Base-by-base conservation (phyloP, 1,140 invertebrate genomes). In the Papilio polyxenes region DNA sequence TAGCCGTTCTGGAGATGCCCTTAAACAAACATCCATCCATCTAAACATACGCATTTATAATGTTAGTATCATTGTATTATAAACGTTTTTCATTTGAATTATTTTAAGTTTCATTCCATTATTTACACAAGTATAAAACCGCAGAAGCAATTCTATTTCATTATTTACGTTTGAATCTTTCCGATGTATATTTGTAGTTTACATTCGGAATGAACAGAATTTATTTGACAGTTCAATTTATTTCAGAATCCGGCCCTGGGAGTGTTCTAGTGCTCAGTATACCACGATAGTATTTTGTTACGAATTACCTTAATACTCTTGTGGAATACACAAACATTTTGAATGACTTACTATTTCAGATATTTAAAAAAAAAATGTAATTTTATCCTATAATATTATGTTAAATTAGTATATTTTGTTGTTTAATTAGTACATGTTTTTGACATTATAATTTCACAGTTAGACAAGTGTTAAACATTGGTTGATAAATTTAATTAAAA, bases 151-250 rank as follows among this genome's bases (percentile, higher is more conserved):
- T 6, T 6, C 13, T 37, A 11, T 15, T 23, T 72, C 65, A 23
- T 72, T 37, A 40, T 72, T 72, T 72, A 72, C 65, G 15, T 37
- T 72, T 37, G 65, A 72, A 37, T 37, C 10, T 72, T 72, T 72
- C 65, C 31, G 31, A 72, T 72, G 23, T 65, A 65, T 72, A 65
- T 72, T 37, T 72, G 65, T 72, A 72, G 23, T 37, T 15, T 37
- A 72, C 31, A 72, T 72, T 72, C 37, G 20, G 65, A 72, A 72
- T 72, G 65, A 31, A 72, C 13, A 17, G 3, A 37, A 72, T 72
- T 72, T 72, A 72, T 37, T 37, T 72, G 31, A 72, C 65, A 72
- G 65, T 40, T 72, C 65, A 72, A 72, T 72, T 72, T 72, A 72
- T 72, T 37, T 37, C 11, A 40, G 65, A 72, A 72, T 72, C 31